Percentiles rank a stretch among this genome's conserved stretches.
Conservation (phyloP, 2,113 vertebrate genomes). For the Pantherophis guttatus region DNA sequence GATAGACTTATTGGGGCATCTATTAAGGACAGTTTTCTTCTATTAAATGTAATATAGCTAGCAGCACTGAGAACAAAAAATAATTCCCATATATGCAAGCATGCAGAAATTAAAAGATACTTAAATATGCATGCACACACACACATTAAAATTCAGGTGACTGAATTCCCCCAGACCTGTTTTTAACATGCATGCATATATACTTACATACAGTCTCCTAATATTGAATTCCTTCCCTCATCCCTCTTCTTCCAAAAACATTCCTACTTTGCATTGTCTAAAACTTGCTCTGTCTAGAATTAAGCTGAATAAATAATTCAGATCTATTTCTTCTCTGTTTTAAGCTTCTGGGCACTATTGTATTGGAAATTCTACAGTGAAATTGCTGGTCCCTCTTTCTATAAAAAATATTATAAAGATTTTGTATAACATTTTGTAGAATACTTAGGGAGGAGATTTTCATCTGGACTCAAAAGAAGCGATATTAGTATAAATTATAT, state of each 20-base stretch:
- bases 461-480: conserved; percentile 38
- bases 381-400: conserved; percentile 29
- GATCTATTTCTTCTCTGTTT: conserved; percentile 56
- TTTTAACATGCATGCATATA: not conserved
- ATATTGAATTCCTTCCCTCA: too few relatives aligned
- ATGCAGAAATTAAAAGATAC: not conserved
- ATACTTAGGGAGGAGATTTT: conserved; percentile 45
- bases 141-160: not conserved
- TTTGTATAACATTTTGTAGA: conserved; percentile 43
- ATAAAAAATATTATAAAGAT: not conserved
- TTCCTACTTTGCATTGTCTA: not conserved
- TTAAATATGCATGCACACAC: not conserved
- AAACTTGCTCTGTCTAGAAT: not conserved
- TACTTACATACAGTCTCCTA: not conserved
- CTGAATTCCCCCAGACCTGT: not conserved
- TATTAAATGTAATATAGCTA: not conserved
- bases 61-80: not conserved
- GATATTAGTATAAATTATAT: conserved; percentile 4
- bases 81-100: not conserved
- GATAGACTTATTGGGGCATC: not conserved
- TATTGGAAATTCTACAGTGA: conserved; percentile 52
- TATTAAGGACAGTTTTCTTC: not conserved
- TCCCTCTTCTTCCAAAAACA: not conserved
- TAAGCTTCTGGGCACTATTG: conserved; percentile 51
- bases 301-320: not conserved